Conservation (phyloP, 2,113 vertebrate species). For the Hippocampus comes region DNA sequence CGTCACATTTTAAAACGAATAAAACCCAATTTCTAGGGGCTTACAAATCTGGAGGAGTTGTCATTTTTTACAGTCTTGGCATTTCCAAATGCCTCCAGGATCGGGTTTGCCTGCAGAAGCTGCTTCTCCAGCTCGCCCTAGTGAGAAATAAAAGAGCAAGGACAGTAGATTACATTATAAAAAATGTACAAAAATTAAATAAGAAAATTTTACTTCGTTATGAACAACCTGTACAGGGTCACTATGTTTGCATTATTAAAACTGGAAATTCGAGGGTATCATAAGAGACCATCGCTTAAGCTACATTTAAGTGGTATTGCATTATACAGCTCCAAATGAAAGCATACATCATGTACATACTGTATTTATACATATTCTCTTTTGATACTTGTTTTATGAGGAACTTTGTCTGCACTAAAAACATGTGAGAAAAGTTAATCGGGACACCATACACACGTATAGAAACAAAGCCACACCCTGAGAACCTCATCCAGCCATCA, state of each 20-base stretch:
- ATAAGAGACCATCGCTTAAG: background rate
- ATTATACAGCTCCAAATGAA: background rate
- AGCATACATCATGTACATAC: background rate
- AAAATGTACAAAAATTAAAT: background rate
- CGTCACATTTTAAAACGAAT: background rate
- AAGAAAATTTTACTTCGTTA: background rate
- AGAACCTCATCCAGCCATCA: slow-evolving; percentile 49
- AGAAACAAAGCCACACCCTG: slow-evolving; percentile 23
- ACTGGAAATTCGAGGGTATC: background rate
- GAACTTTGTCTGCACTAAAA: background rate
- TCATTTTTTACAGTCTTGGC: slow-evolving; percentile 99
- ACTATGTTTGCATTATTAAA: background rate
- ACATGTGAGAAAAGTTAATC: slow-evolving; percentile 3
- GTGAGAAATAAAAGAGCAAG: slow-evolving; percentile 19
- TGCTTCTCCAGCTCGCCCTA: slow-evolving; percentile 99
- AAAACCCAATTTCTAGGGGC: slow-evolving; percentile 25
- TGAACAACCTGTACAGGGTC: background rate
- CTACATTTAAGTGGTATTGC: background rate
- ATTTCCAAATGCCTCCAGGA: slow-evolving; percentile 97
- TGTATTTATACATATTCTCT: too few relatives aligned
- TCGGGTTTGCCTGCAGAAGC: slow-evolving; percentile 96
- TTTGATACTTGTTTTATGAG: too few relatives aligned
- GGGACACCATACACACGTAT: slow-evolving; percentile 15
- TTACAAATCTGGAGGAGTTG: slow-evolving; percentile 97
- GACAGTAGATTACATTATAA: background rate